phyloP scores from a whole-genome alignment of 2,888 invertebrate species.

The Eulithis prunata region DNA sequence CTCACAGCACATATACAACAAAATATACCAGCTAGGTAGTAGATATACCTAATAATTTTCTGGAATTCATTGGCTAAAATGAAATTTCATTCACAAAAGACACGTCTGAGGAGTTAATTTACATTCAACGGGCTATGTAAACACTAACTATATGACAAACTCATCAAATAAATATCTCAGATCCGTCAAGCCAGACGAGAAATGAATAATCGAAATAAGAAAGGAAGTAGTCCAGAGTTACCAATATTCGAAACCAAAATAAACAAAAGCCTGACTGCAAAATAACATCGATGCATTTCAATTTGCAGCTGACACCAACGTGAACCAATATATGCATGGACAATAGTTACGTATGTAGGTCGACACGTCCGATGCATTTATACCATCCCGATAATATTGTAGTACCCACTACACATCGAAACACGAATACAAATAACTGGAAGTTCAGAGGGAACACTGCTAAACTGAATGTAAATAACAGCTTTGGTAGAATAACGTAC shows the following conservation, averaged over 20 bases:
- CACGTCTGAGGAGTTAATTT: too few species aligned
- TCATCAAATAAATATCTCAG: too few species aligned
- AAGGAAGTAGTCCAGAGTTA: background rate
- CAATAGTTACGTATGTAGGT: conserved; percentile 18
- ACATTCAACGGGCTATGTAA: too few species aligned
- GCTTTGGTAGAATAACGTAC: conserved; percentile 3
- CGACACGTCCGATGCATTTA: conserved; percentile 48
- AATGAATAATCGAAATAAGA: background rate
- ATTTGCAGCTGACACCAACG: conserved; percentile 28
- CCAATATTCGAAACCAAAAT: background rate
- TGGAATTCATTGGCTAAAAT: too few species aligned
- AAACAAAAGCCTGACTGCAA: background rate
- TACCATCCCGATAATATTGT: conserved; percentile 43
- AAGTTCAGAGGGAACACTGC: conserved; percentile 24
- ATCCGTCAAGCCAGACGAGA: too few species aligned
- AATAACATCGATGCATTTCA: conserved; percentile 27
- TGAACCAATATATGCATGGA: conserved; percentile 19
- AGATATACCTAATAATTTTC: too few species aligned
- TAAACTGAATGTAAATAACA: conserved; percentile 16
- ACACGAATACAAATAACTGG: conserved; percentile 24
- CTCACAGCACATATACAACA: background rate
- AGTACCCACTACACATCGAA: conserved; percentile 15
- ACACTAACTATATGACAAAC: too few species aligned
- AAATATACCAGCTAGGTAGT: background rate
- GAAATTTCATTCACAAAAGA: too few species aligned